Conservation (phyloP, 2,888 invertebrate species). For the Heliconius erato region DNA sequence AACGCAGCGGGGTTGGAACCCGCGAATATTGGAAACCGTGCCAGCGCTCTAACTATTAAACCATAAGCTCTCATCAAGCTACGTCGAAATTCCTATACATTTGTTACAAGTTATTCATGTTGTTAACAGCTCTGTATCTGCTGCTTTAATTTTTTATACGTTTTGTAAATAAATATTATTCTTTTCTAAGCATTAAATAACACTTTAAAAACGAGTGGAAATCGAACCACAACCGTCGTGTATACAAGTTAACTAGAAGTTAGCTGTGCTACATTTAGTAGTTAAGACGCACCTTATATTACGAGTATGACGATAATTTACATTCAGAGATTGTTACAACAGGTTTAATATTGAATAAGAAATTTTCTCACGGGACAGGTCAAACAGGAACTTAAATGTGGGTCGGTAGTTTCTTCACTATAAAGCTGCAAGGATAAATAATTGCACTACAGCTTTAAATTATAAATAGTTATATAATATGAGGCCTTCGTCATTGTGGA, state of each 20-base stretch:
- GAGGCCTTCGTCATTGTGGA: background rate
- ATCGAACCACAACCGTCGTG: background rate
- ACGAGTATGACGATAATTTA: slow-evolving; percentile 28
- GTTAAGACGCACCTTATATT: background rate
- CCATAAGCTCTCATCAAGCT: too few species aligned
- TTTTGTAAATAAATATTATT: too few species aligned
- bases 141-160: too few species aligned
- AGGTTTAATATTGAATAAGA: slow-evolving; percentile 40
- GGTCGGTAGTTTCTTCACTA: slow-evolving; percentile 22
- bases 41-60: too few species aligned
- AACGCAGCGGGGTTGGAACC: too few species aligned
- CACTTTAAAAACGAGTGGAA: background rate
- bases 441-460: background rate
- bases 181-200: too few species aligned
- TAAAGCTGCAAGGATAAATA: slow-evolving; percentile 13
- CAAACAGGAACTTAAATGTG: slow-evolving; percentile 38
- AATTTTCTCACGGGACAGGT: slow-evolving; percentile 40
- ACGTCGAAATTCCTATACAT: too few species aligned
- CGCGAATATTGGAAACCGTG: too few species aligned
- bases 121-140: too few species aligned
- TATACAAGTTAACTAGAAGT: background rate
- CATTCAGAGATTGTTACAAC: slow-evolving; percentile 36
- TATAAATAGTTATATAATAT: background rate
- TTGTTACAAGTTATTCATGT: too few species aligned
- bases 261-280: background rate